Conservation (phyloP, 2,888 invertebrate species). For the Lucinisca nassula region DNA sequence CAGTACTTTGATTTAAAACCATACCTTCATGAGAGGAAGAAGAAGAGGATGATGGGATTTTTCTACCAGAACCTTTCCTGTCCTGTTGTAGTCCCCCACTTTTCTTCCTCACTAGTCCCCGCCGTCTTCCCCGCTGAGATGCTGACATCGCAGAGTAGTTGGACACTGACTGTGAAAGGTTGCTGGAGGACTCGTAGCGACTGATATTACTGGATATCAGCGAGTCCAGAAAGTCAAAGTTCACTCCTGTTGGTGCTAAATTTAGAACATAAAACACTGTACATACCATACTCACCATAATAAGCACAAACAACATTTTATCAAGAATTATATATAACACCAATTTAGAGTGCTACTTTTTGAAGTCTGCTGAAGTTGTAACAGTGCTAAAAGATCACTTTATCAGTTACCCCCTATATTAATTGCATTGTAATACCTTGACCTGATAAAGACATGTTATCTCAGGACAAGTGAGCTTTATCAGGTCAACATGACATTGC, state of each 20-base stretch:
- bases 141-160: slow-evolving; percentile 76
- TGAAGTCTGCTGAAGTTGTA: no score
- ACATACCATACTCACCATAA: no score
- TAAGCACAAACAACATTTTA: no score
- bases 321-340: no score
- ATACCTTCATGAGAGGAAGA: slow-evolving; percentile 67
- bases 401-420: no score
- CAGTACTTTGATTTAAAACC: no score
- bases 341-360: no score
- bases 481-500: no score
- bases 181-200: slow-evolving; percentile 76
- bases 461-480: no score
- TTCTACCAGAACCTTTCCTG: slow-evolving; percentile 20
- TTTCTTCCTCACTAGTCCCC: slow-evolving; percentile 40
- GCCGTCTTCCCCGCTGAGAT: slow-evolving; percentile 38
- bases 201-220: slow-evolving; percentile 78
- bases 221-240: slow-evolving; percentile 83
- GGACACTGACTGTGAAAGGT: slow-evolving; percentile 79
- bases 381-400: no score
- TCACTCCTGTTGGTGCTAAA: slow-evolving; percentile 75
- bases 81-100: slow-evolving; percentile 25
- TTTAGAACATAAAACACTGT: not conserved
- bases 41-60: slow-evolving; percentile 62
- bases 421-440: no score
- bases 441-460: no score